Conservation (phyloP, 2,888 invertebrate species). For the Leptinotarsa peninsularis region DNA sequence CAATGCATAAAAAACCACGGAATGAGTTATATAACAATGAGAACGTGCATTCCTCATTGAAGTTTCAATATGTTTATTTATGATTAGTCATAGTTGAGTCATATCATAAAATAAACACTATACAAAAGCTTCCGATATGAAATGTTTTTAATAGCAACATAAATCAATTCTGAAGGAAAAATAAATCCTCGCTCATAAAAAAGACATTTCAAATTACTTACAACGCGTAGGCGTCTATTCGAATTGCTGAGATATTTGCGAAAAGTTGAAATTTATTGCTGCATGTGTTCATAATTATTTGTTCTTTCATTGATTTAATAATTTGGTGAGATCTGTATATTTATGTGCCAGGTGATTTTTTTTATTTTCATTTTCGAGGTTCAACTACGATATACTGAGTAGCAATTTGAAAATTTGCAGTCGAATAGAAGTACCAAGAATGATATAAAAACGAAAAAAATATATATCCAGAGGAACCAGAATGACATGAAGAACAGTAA, state of each 20-base stretch:
- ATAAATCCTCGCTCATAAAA: constrained; percentile 3
- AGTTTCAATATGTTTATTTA: constrained; percentile 18
- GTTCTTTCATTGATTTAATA: neutral
- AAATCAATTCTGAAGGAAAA: constrained; percentile 3
- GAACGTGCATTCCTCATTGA: constrained; percentile 7
- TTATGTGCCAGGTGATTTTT: no score
- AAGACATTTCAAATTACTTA: neutral
- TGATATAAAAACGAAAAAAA: no score
- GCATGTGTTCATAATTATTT: neutral
- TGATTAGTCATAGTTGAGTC: constrained; percentile 24
- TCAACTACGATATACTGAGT: no score
- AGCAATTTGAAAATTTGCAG: no score
- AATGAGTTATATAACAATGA: constrained; percentile 21
- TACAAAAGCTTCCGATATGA: constrained; percentile 17
- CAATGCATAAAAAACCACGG: constrained; percentile 4
- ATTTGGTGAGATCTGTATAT: neutral
- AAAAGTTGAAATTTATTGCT: constrained; percentile 19
- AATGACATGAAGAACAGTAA: no score
- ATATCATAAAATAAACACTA: constrained; percentile 23
- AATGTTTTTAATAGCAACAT: constrained; percentile 6
- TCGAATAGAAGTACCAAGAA: no score
- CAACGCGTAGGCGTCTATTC: neutral
- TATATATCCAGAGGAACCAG: no score
- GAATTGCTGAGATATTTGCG: constrained; percentile 1
- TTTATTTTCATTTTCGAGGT: no score